Conservation (phyloP, 1,140 invertebrate genomes). For the Pristionchus pacificus region DNA sequence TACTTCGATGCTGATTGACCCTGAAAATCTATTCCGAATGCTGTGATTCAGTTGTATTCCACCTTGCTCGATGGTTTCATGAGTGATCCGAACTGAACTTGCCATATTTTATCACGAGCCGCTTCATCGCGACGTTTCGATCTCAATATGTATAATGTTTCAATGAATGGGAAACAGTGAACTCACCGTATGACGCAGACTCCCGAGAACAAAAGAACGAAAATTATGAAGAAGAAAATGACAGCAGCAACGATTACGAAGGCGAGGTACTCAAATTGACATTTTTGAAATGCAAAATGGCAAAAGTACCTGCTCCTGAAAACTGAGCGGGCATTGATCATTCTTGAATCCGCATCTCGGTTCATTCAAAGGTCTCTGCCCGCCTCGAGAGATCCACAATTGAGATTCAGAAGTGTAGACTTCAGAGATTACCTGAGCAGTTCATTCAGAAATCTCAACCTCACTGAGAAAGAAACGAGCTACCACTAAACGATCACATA, state of each 20-base stretch:
- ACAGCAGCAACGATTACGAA: not conserved
- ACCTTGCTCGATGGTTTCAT: not conserved
- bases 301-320: constrained; percentile 11
- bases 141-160: too few species aligned
- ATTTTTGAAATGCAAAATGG: too few species aligned
- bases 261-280: not conserved
- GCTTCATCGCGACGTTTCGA: not conserved
- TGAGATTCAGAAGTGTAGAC: not conserved
- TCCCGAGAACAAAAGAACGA: not conserved
- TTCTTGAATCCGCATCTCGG: constrained; percentile 13
- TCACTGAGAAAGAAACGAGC: too few species aligned
- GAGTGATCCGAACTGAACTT: not conserved
- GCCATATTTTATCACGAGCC: not conserved
- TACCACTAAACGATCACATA: too few species aligned
- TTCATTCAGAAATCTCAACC: too few species aligned
- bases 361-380: not conserved
- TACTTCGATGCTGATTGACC: not conserved
- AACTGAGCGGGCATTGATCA: constrained; percentile 2
- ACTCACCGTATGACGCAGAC: not conserved
- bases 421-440: not conserved
- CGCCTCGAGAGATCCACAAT: not conserved
- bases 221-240: not conserved
- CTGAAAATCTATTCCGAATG: not conserved
- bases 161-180: not conserved
- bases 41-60: not conserved